A percentile compares a stretch with the other conserved stretches of the same genome.
Evolutionary conservation across 2,888 invertebrate genomes (phyloP).

Genomic region (Shargacucullia verbasci): DNA sequence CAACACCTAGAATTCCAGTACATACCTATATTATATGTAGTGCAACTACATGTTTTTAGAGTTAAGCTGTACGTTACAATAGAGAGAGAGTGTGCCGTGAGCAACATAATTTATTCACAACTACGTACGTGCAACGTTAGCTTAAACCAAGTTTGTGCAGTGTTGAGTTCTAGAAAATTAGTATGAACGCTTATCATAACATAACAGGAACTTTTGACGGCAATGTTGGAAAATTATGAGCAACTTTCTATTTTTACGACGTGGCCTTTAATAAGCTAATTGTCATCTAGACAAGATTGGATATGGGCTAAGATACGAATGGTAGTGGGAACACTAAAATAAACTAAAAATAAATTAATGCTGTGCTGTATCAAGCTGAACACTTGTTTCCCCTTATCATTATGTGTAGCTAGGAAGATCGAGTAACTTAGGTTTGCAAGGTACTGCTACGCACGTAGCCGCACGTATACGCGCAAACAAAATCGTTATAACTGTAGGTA

Average conservation of each 20-base stretch:
- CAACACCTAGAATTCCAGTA: constrained; percentile 7
- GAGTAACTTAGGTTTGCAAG: too few relatives aligned
- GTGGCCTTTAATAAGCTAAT: too few relatives aligned
- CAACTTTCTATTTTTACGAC: background rate
- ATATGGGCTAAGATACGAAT: too few relatives aligned
- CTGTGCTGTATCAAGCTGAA: too few relatives aligned
- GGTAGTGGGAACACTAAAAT: too few relatives aligned
- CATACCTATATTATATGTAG: background rate
- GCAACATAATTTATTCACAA: constrained; percentile 52
- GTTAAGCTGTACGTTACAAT: constrained; percentile 27
- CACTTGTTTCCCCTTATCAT: too few relatives aligned
- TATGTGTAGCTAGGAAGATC: too few relatives aligned
- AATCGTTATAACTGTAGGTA: too few relatives aligned
- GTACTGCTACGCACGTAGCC: too few relatives aligned
- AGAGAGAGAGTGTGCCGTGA: constrained; percentile 31
- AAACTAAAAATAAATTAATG: too few relatives aligned
- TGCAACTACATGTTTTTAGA: constrained; percentile 15
- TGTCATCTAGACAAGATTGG: too few relatives aligned
- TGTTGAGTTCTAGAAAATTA: constrained; percentile 41
- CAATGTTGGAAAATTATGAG: constrained; percentile 14
- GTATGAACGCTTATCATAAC: constrained; percentile 41
- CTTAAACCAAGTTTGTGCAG: constrained; percentile 44
- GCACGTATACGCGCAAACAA: too few relatives aligned
- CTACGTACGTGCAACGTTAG: constrained; percentile 40
- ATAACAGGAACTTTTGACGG: constrained; percentile 22